Conservation (phyloP, 2,797 vertebrate genomes). For the Adrianichthys oophorus region DNA sequence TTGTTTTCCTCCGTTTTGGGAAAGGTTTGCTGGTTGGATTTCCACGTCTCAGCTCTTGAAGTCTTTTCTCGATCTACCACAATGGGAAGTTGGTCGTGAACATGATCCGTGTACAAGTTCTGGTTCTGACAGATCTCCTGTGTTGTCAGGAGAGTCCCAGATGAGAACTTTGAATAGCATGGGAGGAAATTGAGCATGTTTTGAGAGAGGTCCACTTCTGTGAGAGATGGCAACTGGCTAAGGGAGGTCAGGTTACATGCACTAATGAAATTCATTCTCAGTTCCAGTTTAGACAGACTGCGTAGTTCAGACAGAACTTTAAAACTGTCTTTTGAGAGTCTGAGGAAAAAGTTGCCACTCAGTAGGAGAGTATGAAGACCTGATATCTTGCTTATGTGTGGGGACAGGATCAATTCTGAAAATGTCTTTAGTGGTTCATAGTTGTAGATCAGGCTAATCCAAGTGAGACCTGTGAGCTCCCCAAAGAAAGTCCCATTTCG, state of each 20-base stretch:
- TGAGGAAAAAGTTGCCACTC: conserved; percentile 79
- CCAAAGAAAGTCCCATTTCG: conserved; percentile 76
- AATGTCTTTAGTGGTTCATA: conserved; percentile 72
- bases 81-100: conserved; percentile 7
- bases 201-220: conserved; percentile 74
- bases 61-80: conserved; percentile 14
- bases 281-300: conserved; percentile 64
- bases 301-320: conserved; percentile 63
- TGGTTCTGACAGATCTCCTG: conserved; percentile 31
- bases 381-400: conserved; percentile 64
- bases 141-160: not conserved
- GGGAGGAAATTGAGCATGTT: conserved; percentile 75
- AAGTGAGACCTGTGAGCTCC: conserved; percentile 67
- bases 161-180: conserved; percentile 15
- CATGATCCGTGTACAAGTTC: conserved; percentile 6
- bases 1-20: conserved; percentile 4
- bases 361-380: conserved; percentile 65
- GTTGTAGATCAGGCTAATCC: conserved; percentile 81
- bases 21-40: conserved; percentile 20
- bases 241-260: conserved; percentile 59
- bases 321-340: conserved; percentile 60
- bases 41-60: conserved; percentile 9
- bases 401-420: conserved; percentile 63
- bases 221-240: conserved; percentile 58
- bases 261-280: conserved; percentile 81